A percentile compares a stretch with the other conserved stretches of the same genome.
phyloP scores from a whole-genome alignment of 2,888 invertebrate species.

The Scrobipalpa costella region DNA sequence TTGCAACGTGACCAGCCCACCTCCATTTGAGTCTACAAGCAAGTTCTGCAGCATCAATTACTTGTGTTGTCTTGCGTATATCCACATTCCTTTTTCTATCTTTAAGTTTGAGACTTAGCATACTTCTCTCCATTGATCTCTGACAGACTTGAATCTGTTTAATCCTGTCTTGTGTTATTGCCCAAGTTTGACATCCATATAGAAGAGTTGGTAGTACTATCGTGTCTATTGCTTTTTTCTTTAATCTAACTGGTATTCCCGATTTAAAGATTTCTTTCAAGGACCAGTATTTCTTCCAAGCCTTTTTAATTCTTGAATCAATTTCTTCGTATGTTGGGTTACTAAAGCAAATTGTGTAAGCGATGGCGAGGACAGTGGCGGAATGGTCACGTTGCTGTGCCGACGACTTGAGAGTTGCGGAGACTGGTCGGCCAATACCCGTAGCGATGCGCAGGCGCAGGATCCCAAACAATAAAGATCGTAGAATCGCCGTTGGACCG shows the following conservation, averaged over 20 bases:
- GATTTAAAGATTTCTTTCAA: slow-evolving; percentile 26
- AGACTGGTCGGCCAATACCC: too few species aligned
- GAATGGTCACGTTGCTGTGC: too few species aligned
- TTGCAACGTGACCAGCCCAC: too few species aligned
- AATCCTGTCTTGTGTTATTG: background rate
- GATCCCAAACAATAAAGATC: too few species aligned
- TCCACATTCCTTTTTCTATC: slow-evolving; percentile 5
- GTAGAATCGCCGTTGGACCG: too few species aligned
- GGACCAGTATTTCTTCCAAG: slow-evolving; percentile 24
- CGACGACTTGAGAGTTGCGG: too few species aligned
- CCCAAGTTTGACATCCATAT: slow-evolving; percentile 21
- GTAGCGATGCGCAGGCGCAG: too few species aligned
- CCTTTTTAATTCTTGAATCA: slow-evolving; percentile 24
- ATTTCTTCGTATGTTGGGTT: slow-evolving; percentile 18
- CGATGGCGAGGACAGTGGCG: too few species aligned
- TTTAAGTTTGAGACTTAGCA: background rate
- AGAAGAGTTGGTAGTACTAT: background rate
- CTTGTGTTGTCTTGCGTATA: slow-evolving; percentile 24
- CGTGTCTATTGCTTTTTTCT: slow-evolving; percentile 18
- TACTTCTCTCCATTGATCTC: slow-evolving; percentile 9
- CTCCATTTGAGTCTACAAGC: too few species aligned
- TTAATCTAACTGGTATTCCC: background rate
- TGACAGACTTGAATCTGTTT: background rate
- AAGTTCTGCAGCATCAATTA: slow-evolving; percentile 26
- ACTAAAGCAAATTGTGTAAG: slow-evolving; percentile 18